Evolutionary conservation across 2,113 vertebrate species (phyloP), one percentile per base, ranked within the genome.

Genomic region (Thunnus maccoyii): DNA sequence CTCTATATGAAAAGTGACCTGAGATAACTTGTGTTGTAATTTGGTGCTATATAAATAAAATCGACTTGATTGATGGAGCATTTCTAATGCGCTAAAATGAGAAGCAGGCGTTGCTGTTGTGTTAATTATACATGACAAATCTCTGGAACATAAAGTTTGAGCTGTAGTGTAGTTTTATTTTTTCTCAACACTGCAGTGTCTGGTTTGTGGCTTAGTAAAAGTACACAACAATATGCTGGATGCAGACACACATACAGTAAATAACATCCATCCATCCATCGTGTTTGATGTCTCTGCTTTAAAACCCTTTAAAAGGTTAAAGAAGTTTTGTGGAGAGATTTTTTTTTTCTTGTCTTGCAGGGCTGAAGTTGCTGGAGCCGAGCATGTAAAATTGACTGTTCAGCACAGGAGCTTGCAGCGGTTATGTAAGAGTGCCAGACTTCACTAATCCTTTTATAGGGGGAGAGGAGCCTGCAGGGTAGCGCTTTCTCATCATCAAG

Each of bases 371-470:
- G 20, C 17, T 67, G 18, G 46, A 70, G 3, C 41, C 20, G 16
- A 84, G 66, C 47, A 15, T 41, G 52, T 60, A 62, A 66, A 78
- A 55, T 9, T 0, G 3, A 71, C 25, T 67, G 63, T 55, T 54
- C 55, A 56, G 55, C 63, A 51, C 70, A 72, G 57, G 20, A 74
- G 76, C 55, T 82, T n/a, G 44, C 81, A 71, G 72, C 0, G 13
- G 82, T 91, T 89, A 89, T 57, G 67, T 79, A 88, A 89, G 69
- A 82, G 58, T 61, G 78, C 76, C 79, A 78, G 91, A 88, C 81
- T 71, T 44, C 7, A 65, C 56, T 89, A 86, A 91, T 85, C 85
- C 69, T 46, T 72, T 88, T 74, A 83, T n/a, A 47, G 22, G 80
- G 44, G 74, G 30, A 61, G 61, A 72, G 81, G 68, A 82, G 78